Conservation (phyloP, 2,797 vertebrate species). For the Champsocephalus gunnari region DNA sequence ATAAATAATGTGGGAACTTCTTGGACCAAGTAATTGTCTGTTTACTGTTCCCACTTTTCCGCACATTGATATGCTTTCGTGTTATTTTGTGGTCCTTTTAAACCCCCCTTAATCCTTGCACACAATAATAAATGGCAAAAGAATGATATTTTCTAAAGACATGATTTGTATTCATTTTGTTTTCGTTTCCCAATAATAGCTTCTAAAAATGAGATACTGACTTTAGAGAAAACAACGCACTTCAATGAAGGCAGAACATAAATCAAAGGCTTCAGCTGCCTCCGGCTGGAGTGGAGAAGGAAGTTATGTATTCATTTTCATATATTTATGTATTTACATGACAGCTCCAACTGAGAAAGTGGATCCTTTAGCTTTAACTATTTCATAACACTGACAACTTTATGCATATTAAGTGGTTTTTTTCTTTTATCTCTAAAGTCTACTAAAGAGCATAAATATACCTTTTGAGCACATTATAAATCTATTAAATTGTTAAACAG, state of each 20-base stretch:
- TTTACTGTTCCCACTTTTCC: conserved; percentile 4
- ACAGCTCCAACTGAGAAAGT: neutral
- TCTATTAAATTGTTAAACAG: neutral
- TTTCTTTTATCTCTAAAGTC: neutral
- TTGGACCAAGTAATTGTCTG: conserved; percentile 1
- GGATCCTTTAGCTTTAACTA: conserved; percentile 3
- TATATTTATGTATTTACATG: conserved; percentile 28
- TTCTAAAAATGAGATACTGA: conserved; percentile 17
- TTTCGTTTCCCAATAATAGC: conserved; percentile 31
- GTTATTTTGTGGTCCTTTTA: neutral
- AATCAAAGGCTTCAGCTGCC: conserved; percentile 42
- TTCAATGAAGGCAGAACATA: conserved; percentile 3
- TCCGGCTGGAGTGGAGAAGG: neutral
- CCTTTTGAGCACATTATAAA: neutral
- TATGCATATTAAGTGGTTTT: conserved; percentile 1
- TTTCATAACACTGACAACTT: conserved; percentile 18
- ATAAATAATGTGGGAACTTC: neutral
- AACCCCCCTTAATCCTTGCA: conserved; percentile 20
- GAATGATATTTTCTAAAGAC: conserved; percentile 40
- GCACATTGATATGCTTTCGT: conserved; percentile 11
- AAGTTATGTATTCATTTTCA: conserved; percentile 32
- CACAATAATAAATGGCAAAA: conserved; percentile 16
- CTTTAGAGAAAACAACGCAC: conserved; percentile 33
- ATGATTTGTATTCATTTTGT: conserved; percentile 10
- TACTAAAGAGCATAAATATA: neutral